Evolutionary conservation across 2,113 vertebrate species (phyloP), one percentile per base, ranked within the genome.

Genomic region (Isichthys henryi): DNA sequence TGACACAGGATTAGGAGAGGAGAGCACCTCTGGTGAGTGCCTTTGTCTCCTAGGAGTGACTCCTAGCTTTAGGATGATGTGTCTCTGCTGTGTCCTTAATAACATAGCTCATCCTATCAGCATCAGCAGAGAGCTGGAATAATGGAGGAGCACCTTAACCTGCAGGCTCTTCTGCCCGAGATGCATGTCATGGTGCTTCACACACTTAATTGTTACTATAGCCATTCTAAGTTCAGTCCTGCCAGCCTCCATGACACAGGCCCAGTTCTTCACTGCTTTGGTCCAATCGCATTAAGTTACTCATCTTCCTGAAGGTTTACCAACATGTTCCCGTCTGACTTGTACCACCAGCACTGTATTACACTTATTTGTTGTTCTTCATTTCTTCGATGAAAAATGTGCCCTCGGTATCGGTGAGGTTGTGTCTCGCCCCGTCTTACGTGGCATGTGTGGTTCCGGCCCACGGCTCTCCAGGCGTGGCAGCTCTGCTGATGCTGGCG

Each of bases 401-500:
- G 31, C 15, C 35, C 35, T 17, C 1, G 35, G 74, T 43, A 80
- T 80, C 74, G 6, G 74, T 7, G 74, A 80, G 13, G 74, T 80
- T 80, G 4, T 17, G 74, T 43, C 31, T 80, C 19, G 35, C 13
- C 74, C 21, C 39, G 45, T 49, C 10, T 23, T 50, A 15, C n/a
- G 62, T 70, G 62, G 62, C 62, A 1, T 3, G n/a, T 9, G 10
- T 31, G n/a, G 27, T 70, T 13, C 62, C 1, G 49, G n/a, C 39
- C 19, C 35, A 0, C 31, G 77, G 10, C 3, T 56, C n/a, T 83
- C 5, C 93, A 97, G 97, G 95, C 86, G 88, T 96, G 35, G 91
- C 91, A 0, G 96, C 94, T 27, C 92, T 98, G 86, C 93, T 96
- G 0, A 90, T 93, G 0, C 92, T 98, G 88, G 95, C 96, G 2